Evolutionary conservation across 2,797 vertebrate genomes (phyloP), one percentile per base, ranked within the genome.

Genomic region (Danio tinwini): DNA sequence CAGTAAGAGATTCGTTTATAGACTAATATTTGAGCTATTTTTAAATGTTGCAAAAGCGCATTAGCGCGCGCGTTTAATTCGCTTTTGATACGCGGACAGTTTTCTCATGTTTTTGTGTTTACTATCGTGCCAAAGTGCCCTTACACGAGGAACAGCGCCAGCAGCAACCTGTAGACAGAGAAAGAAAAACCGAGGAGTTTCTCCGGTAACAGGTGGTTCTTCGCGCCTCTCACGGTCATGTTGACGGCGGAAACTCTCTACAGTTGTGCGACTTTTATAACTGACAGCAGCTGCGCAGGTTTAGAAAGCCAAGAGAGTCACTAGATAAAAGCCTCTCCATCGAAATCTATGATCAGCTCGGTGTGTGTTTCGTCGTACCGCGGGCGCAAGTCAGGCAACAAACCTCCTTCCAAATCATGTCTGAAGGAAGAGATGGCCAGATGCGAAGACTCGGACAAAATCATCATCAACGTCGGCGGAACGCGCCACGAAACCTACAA

Each of bases 291-390:
- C 8, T 73, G 77, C 47, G 62, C 55, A 4, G 40, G 52, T 70
- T 65, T 53, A 29, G 71, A 73, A 49, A 45, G 76, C 80, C 61
- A 59, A 70, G 72, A 74, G 83, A 85, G 76, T 83, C 69, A 83
- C 73, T 89, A 85, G 79, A 10, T 89, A 84, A 88, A 89, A 88
- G 85, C 91, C 87, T 84, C 83, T 83, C 89, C 89, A 86, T 92
- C 92, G 73, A 92, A 92, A 96, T 93, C 95, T 95, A 96, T 99
- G 98, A 98, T 99, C 88, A 99, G 98, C 97, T 99, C 98, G 67
- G 98, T 99, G 97, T 99, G 98, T 90, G 97, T 99, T 85, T 99
- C 98, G 92, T 97, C 98, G 89, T 99, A 98, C 93, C 97, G 98
- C 78, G 97, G 97, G 91, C 98, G 98, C 91, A 99, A 98, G 93